These are phyloP conservation scores for Sisor rabdophorus DNA, from an alignment of 2,113 vertebrate genomes.

Conservation along the genomic window DNA sequence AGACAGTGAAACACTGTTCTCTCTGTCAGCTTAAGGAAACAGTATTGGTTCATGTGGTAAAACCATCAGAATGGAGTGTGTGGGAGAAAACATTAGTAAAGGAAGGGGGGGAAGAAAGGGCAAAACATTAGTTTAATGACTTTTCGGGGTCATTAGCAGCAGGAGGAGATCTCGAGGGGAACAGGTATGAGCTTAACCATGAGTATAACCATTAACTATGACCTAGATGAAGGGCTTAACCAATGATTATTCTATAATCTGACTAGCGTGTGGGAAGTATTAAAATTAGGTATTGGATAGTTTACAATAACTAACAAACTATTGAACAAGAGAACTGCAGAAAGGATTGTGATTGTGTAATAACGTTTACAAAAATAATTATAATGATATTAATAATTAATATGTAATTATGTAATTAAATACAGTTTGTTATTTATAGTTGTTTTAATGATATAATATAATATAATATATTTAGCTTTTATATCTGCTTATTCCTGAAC, in stretches of 20 bases:
- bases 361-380: no score
- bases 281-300: no score
- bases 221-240: not conserved
- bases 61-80: constrained; percentile 57
- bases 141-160: constrained; percentile 68
- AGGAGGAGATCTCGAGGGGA: constrained; percentile 60
- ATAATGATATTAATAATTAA: no score
- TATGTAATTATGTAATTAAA: no score
- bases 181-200: constrained; percentile 59
- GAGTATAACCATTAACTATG: not conserved
- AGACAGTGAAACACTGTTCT: constrained; percentile 51
- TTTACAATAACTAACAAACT: no score
- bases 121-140: constrained; percentile 60
- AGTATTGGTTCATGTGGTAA: constrained; percentile 67
- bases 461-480: no score
- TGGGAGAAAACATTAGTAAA: constrained; percentile 28
- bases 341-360: no score
- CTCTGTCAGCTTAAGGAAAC: constrained; percentile 52
- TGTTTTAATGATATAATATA: no score
- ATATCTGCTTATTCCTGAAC: no score
- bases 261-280: not conserved
- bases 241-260: not conserved
- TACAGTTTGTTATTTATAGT: no score
- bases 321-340: no score
- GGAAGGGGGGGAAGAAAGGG: constrained; percentile 36